phyloP scores from a whole-genome alignment of 2,888 invertebrate genomes.

The Hedya salicella region DNA sequence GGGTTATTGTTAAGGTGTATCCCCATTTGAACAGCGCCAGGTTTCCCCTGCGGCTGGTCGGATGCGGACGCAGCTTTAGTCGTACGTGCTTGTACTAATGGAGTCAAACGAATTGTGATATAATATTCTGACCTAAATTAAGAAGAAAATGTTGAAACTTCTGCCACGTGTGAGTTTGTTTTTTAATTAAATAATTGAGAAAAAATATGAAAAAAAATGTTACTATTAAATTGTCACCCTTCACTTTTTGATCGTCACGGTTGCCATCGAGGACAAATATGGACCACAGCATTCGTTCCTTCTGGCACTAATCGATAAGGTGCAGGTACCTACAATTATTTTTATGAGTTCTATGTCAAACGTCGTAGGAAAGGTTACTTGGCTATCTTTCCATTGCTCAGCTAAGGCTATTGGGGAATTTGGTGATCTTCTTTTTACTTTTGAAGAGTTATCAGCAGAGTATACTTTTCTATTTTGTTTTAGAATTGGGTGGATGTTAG shows the following conservation, averaged over 20 bases:
- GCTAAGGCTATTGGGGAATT: too few species aligned
- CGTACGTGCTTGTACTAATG: slow-evolving; percentile 47
- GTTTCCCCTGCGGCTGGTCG: background rate
- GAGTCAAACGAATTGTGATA: slow-evolving; percentile 68
- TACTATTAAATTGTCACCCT: slow-evolving; percentile 56
- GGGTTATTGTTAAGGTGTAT: slow-evolving; percentile 33
- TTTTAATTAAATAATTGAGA: slow-evolving; percentile 51
- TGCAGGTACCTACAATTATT: too few species aligned
- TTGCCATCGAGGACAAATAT: background rate
- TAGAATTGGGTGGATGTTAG: background rate
- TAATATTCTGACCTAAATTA: slow-evolving; percentile 72
- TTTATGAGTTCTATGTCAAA: too few species aligned
- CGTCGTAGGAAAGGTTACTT: too few species aligned
- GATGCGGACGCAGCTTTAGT: slow-evolving; percentile 16
- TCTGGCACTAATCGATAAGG: background rate
- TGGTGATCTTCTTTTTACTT: too few species aligned
- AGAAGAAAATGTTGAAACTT: slow-evolving; percentile 74
- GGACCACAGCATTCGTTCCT: background rate
- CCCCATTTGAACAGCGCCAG: background rate
- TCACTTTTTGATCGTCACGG: slow-evolving; percentile 46
- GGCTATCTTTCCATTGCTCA: too few species aligned
- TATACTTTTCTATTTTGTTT: too few species aligned
- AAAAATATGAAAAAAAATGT: slow-evolving; percentile 70
- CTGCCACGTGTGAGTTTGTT: slow-evolving; percentile 73
- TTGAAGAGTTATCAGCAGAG: too few species aligned